A percentile compares a stretch with the other conserved stretches of the same genome.
Conservation (phyloP, 2,888 invertebrate species). For the Phrixothrix hirtus region DNA sequence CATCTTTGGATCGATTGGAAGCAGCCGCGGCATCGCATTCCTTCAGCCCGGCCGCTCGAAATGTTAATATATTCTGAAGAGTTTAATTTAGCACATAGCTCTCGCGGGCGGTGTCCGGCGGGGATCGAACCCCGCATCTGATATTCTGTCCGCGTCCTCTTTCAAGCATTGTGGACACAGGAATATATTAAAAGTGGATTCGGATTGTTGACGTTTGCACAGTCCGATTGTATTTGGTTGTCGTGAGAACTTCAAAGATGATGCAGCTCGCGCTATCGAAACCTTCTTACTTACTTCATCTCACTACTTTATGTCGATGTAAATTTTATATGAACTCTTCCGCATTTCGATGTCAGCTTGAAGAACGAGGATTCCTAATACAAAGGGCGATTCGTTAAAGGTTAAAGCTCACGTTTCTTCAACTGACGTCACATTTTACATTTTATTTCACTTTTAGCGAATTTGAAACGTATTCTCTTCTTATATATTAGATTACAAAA, state of each 20-base stretch:
- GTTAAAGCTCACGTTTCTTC: neutral
- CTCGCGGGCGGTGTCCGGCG: slow-evolving; percentile 45
- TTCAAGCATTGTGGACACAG: slow-evolving; percentile 55
- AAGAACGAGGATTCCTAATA: slow-evolving; percentile 1
- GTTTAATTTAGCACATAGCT: slow-evolving; percentile 58
- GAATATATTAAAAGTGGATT: slow-evolving; percentile 58
- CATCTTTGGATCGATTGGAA: slow-evolving; percentile 44
- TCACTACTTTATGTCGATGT: slow-evolving; percentile 13
- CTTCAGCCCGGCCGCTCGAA: slow-evolving; percentile 49
- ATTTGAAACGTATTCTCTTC: neutral
- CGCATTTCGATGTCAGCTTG: slow-evolving; percentile 1
- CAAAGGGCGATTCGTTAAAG: slow-evolving; percentile 4
- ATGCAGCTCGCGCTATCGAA: slow-evolving; percentile 17
- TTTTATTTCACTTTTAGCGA: neutral
- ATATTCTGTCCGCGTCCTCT: slow-evolving; percentile 55
- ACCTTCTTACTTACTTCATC: slow-evolving; percentile 19
- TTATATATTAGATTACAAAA: neutral
- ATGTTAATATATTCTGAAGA: slow-evolving; percentile 58
- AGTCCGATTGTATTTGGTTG: slow-evolving; percentile 37
- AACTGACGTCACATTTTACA: neutral
- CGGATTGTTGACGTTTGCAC: slow-evolving; percentile 56
- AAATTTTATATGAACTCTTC: slow-evolving; percentile 14
- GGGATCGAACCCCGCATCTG: slow-evolving; percentile 45
- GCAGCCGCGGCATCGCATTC: slow-evolving; percentile 39
- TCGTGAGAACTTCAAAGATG: slow-evolving; percentile 48